Evolutionary conservation across 2,888 invertebrate genomes (phyloP), one percentile per base, ranked within the genome.

Genomic region (Phlogophora meticulosa): DNA sequence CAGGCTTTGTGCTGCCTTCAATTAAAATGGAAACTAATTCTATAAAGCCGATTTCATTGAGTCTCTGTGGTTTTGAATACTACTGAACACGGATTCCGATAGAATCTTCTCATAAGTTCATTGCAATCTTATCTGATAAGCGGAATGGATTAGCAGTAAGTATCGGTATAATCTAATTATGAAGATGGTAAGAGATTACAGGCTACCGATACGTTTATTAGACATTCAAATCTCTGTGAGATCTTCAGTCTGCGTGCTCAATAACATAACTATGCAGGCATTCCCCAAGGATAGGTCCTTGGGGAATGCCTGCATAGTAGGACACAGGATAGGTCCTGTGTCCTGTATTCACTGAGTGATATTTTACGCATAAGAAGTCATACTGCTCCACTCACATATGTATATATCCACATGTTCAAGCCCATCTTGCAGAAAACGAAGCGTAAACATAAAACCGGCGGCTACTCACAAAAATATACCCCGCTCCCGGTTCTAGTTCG

Each of bases 401-500:
- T 57, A 66, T 22, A 74, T 69, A 57, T 53, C 46, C n/a, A 77
- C 73, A 60, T 56, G 38, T 59, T 55, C 51, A 72, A 62, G 34
- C 56, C 66, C 61, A 61, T 76, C 75, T 73, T 45, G 57, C 49
- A 73, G 62, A 76, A 60, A 76, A 49, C 69, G 69, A 72, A 78
- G 58, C 74, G 68, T 74, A 74, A 78, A 76, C 79, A 76, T 76
- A 76, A 73, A 76, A 78, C 61, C 58, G 79, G 60, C 67, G 68
- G 75, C 79, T 68, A 78, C 79, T 78, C 55, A 51, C 80, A 71
- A 71, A 80, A 80, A 80, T 71, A 71, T 80, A 71, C 71, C 79
- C 59, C 42, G 55, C 61, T 75, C 76, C 56, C 61, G 36, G 71
- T 70, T 60, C 71, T 80, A 80, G 72, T 80, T 78, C 77, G 69